Base-by-base conservation (phyloP, 2,113 vertebrate species). In the Beaufortia kweichowensis region DNA sequence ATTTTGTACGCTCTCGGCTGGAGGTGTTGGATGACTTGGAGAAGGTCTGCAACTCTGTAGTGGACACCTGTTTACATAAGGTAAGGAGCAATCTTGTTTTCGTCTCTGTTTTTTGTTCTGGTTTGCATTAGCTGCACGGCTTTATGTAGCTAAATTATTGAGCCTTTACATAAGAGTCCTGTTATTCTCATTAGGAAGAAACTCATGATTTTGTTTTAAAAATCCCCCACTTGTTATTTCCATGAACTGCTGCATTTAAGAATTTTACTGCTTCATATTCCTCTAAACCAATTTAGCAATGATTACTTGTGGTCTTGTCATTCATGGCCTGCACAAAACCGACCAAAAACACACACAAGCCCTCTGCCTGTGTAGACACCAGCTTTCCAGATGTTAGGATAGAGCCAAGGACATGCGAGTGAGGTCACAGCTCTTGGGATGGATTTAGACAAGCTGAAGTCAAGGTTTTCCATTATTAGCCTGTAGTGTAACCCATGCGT, bases 21-120 rank as follows among this genome's bases (percentile, higher is more conserved):
- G 91, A 94, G 92, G 93, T 99, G 82, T 95, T 94, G 66, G 95
- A 96, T 78, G 96, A 99, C 89, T 92, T 99, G 90, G 97, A 98
- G 92, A 98, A 94, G 90, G 94, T 99, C 82, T 99, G 97, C 93
- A 98, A 97, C 93, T 94, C 94, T 76, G 96, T 99, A 90, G 96
- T 99, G 92, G 97, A 99, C 93, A 98, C 97, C 88, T 99, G 97
- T 91, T 94, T 99, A 93, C 96, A 99, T 89, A 99, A 99, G 95
- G 97, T 99, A 92, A 88, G 8, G 6, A 21, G 17, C 11, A 28
- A 19, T 60, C 19, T 43, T 24, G n/a, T 10, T 10, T 11, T 29
- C 12, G 3, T 5, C 14, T 66, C 56, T 12, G 14, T 23, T 31
- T 75, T 69, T 53, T 33, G 19, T 15, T 24, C 33, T 17, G 31